Conservation (phyloP, 2,113 vertebrate genomes). For the Heloderma charlesbogerti region DNA sequence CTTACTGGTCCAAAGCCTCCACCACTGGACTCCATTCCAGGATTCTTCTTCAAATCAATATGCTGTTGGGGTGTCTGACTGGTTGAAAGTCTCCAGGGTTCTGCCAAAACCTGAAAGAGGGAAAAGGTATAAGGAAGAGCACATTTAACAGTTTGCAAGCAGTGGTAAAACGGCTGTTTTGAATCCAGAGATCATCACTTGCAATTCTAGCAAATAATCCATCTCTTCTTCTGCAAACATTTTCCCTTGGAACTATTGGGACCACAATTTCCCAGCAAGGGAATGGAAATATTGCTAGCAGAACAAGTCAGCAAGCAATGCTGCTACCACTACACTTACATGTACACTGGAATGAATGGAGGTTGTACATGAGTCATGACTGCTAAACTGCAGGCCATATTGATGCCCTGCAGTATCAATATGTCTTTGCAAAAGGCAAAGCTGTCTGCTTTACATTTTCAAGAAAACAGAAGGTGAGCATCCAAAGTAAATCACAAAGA, state of each 20-base stretch:
- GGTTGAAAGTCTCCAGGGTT: constrained; percentile 95
- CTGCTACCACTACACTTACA: neutral
- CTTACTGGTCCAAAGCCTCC: constrained; percentile 97
- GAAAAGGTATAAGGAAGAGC: neutral
- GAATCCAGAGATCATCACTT: neutral
- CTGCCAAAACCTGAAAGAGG: constrained; percentile 87
- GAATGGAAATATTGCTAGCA: neutral
- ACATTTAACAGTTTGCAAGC: neutral
- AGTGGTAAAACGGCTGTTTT: neutral
- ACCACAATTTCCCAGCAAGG: neutral
- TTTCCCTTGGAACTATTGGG: neutral
- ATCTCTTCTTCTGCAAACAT: neutral
- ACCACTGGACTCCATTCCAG: constrained; percentile 87
- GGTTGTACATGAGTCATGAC: neutral
- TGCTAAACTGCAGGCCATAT: neutral
- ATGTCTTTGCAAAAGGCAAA: neutral
- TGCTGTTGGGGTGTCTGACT: constrained; percentile 97
- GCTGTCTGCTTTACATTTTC: neutral
- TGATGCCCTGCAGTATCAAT: neutral
- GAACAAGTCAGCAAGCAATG: neutral
- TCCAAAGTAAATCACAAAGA: too few species aligned
- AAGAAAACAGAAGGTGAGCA: neutral
- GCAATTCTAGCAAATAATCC: neutral
- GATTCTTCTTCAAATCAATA: constrained; percentile 85
- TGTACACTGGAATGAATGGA: neutral